Percentiles rank a stretch among this genome's conserved stretches.
These are phyloP conservation scores for Psilopogon haemacephalus DNA, from an alignment of 2,113 vertebrate species.

Conservation along the genomic window DNA sequence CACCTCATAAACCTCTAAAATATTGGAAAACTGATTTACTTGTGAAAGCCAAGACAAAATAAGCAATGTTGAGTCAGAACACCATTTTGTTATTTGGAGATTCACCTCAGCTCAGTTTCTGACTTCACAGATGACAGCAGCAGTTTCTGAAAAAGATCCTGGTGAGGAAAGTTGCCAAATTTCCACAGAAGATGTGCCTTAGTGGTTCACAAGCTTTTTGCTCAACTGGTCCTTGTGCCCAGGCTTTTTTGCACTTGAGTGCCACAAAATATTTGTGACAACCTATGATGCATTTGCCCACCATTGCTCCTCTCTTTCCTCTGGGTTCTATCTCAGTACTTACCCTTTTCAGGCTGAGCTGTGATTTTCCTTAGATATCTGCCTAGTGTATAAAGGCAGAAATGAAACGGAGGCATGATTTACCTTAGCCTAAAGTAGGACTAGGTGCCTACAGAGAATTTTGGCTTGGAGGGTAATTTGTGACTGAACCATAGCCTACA, in stretches of 20 bases:
- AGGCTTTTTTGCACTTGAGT: background rate
- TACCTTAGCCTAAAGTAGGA: background rate
- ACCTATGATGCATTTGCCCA: background rate
- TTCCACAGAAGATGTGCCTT: background rate
- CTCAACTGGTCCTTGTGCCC: background rate
- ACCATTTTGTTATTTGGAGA: background rate
- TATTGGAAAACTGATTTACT: background rate
- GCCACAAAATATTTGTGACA: background rate
- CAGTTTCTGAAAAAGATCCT: background rate
- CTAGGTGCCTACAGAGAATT: background rate
- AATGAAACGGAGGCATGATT: background rate
- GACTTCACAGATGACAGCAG: background rate
- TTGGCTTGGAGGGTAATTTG: background rate
- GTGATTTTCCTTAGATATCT: background rate
- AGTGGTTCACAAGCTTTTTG: background rate
- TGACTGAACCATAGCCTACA: background rate
- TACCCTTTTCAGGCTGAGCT: background rate
- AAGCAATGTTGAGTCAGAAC: background rate
- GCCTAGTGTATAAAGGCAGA: background rate
- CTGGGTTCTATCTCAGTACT: background rate
- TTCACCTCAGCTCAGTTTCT: background rate
- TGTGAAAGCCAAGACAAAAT: background rate
- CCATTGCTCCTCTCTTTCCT: background rate
- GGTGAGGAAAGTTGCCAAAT: background rate
- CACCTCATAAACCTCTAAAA: rapidly evolving